Base-by-base conservation (phyloP, 30 jellyfish, hydroid and myxozoan genomes). In the Chrysaora quinquecirrha region DNA sequence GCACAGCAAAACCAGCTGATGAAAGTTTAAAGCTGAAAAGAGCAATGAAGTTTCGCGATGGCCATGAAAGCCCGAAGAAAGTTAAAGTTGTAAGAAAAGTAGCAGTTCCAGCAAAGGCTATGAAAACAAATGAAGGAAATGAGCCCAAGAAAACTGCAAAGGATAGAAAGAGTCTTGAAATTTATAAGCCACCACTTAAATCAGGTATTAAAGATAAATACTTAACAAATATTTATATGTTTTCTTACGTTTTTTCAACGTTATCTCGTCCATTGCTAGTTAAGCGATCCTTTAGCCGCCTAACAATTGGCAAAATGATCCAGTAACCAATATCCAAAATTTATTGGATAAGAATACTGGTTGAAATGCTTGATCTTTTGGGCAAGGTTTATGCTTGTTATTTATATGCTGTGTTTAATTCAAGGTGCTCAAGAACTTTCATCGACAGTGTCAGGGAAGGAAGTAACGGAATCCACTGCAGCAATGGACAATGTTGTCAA, bases 131-230 rank as follows among this genome's bases (percentile, higher is more conserved):
- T 0, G 50, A 49, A 12, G 63, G 19, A 10, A 64, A 47, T 23
- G 76, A 49, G 30, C 43, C 23, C 21, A 28, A 35, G 23, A 46
- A 35, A 64, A 60, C 22, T 6, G 61, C 34, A 0, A 82, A 34
- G 85, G 92, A 56, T 12, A 50, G 85, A 61, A 68, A 60, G 73
- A 16, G 85, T 16, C 62, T 68, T 10, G 92, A 82, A 85, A 82
- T 82, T 10, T 82, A 82, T 71, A 82, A 82, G 38, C 92, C 92
- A 9, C 92, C 92, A 0, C 20, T 34, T 0, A 70, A 30, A 47
- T 19, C n/a, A 70, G 82, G 82, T 70, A 70, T 12, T 46, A 19
- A n/a, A n/a, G n/a, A n/a, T n/a, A n/a, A 2, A n/a, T 30, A 65
- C 1, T 20, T 64, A 23, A n/a, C 46, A 43, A 43, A 6, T 43